phyloP scores from a whole-genome alignment of 1,140 invertebrate genomes.

The Aphelinus certus region DNA sequence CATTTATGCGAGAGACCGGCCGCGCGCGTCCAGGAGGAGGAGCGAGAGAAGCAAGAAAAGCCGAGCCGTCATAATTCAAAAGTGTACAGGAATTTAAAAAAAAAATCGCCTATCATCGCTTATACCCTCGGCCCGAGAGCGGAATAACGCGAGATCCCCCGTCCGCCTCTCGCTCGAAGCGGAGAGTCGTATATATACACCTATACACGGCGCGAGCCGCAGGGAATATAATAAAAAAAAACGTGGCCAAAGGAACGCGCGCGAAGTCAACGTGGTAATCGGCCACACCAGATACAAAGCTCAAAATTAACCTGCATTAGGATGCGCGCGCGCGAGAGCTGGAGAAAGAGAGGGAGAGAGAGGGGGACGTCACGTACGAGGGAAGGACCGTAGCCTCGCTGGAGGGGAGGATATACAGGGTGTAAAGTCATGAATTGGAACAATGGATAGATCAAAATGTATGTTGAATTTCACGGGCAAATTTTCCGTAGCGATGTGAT shows the following conservation, averaged over 20 bases:
- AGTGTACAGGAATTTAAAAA: slow-evolving; percentile 17
- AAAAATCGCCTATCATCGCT: slow-evolving; percentile 36
- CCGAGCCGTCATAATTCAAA: slow-evolving; percentile 24
- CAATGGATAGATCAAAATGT: no score
- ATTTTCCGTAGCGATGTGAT: no score
- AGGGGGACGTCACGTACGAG: not conserved
- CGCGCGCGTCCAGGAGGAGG: not conserved
- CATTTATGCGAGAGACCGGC: slow-evolving; percentile 9
- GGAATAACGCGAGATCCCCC: not conserved
- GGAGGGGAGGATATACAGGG: no score
- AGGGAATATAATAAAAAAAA: not conserved
- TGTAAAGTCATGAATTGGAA: no score
- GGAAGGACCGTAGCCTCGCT: no score
- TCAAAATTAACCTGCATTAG: slow-evolving; percentile 36
- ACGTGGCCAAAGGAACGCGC: not conserved
- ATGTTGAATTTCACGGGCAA: no score
- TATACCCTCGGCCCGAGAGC: not conserved
- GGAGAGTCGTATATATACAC: not conserved
- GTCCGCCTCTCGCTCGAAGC: not conserved
- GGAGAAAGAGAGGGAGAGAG: not conserved
- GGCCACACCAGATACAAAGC: slow-evolving; percentile 22
- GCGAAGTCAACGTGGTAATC: slow-evolving; percentile 25
- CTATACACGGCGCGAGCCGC: not conserved
- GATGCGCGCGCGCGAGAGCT: not conserved
- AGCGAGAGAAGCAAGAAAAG: slow-evolving; percentile 8